Evolutionary conservation across 1,140 invertebrate genomes (phyloP), one percentile per base, ranked within the genome.

Genomic region (Mycetomoellerius zeteki): DNA sequence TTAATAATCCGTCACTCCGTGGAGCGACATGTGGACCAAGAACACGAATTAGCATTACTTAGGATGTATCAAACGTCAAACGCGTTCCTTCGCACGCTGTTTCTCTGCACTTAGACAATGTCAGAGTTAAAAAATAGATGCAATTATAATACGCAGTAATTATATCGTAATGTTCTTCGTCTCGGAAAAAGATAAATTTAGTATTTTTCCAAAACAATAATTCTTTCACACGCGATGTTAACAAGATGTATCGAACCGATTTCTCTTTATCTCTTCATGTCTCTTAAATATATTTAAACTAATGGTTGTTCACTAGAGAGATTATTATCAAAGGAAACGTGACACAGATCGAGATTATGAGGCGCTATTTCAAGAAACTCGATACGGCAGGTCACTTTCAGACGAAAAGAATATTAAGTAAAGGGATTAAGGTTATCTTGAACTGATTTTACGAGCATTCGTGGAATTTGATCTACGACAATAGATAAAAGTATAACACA

Each of bases 1-100:
- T 91, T 86, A 91, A 90, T 89, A 89, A 91, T 91, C 82, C 80
- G 60, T 87, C 87, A 69, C 60, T 90, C 72, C 73, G 54, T 84
- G 16, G 67, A 62, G 30, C 33, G 78, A 58, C 43, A 56, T 71
- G 69, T 60, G 56, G 37, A 73, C 67, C 33, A 60, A 73, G 37
- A 84, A 47, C 54, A 60, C 24, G 69, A 73, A 75, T 84, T 50
- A 75, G 54, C 56, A 60, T 84, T 60, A 30, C 69, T 84, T 73
- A 84, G 58, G 37, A 60, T 58, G 37, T 43, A 56, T 82, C 21
- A 12, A 50, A 10, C 14, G 7, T n/a, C 21, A 56, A 24, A 50
- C 33, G 43, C 21, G 16, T 71, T 37, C n/a, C 33, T 60, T 2
- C 4, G 14, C 3, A 16, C 24, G 10, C 10, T 12, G 2, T 56